A percentile compares a stretch with the other conserved stretches of the same genome.
Conservation (phyloP, 2,888 invertebrate species). For the Geotrupes spiniger region DNA sequence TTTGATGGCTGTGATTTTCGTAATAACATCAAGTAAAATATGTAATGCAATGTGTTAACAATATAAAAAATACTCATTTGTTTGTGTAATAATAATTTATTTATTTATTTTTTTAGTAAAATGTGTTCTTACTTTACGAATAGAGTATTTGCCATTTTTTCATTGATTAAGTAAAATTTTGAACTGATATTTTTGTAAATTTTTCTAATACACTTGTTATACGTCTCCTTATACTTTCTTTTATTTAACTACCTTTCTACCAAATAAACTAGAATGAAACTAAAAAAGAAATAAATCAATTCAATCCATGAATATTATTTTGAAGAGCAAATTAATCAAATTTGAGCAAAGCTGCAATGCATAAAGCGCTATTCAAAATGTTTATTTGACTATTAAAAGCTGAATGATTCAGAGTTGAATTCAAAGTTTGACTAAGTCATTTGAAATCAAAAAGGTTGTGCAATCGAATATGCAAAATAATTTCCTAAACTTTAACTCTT, state of each 20-base stretch:
- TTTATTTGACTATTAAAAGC: too few relatives aligned
- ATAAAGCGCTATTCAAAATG: too few relatives aligned
- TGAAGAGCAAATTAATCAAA: too few relatives aligned
- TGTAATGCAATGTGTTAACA: constrained; percentile 9
- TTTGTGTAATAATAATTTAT: constrained; percentile 18
- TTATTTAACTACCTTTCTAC: background rate
- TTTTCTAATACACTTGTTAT: constrained; percentile 20
- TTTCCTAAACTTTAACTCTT: too few relatives aligned
- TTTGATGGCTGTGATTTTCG: constrained; percentile 24
- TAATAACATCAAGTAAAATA: constrained; percentile 16
- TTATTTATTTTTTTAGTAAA: constrained; percentile 18
- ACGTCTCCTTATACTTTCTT: constrained; percentile 9
- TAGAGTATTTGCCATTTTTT: constrained; percentile 10
- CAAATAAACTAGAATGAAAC: too few relatives aligned
- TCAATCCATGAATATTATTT: too few relatives aligned
- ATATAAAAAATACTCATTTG: constrained; percentile 11
- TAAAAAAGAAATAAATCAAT: too few relatives aligned
- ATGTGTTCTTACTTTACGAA: constrained; percentile 14
- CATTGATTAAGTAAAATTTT: constrained; percentile 10
- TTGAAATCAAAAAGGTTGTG: too few relatives aligned
- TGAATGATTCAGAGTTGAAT: too few relatives aligned
- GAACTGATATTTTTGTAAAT: constrained; percentile 23
- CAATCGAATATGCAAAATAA: too few relatives aligned
- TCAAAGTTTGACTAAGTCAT: too few relatives aligned
- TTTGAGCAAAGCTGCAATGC: too few relatives aligned